These are phyloP conservation scores for Rhadina sibilatrix DNA, from an alignment of 2,113 vertebrate species.

Conservation along the genomic window DNA sequence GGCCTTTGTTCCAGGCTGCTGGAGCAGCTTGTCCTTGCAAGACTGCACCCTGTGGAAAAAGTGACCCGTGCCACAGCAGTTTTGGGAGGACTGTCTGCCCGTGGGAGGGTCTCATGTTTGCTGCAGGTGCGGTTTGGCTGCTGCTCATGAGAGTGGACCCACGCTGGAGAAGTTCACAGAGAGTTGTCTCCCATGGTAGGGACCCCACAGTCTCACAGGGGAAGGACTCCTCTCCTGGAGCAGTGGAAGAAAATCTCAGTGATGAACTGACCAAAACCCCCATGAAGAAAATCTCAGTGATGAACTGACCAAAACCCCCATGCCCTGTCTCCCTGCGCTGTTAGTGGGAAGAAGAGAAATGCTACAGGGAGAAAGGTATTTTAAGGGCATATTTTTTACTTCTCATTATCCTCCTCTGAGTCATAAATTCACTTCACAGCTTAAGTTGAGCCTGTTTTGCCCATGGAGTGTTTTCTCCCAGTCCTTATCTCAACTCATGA, in stretches of 20 bases:
- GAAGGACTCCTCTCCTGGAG: not conserved
- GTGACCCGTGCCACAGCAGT: not conserved
- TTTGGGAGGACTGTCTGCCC: not conserved
- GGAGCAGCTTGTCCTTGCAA: not conserved
- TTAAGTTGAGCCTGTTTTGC: not conserved
- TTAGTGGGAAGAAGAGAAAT: not conserved
- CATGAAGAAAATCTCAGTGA: accelerated
- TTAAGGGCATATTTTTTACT: not conserved
- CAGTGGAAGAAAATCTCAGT: not conserved
- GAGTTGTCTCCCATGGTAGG: not conserved
- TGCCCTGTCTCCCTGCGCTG: accelerated
- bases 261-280: too few species aligned
- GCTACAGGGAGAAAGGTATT: not conserved
- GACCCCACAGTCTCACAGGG: accelerated
- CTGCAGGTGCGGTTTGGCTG: not conserved
- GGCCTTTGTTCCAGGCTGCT: too few species aligned
- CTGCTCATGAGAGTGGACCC: not conserved
- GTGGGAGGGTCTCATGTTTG: not conserved
- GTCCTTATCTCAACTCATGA: not conserved
- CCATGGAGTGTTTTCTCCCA: not conserved
- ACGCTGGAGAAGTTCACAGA: not conserved
- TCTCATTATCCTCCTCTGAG: not conserved
- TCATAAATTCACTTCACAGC: not conserved
- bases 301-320: not conserved
- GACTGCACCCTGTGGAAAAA: not conserved